Evolutionary conservation across 2,888 invertebrate species (phyloP).

Genomic region (Brachylomia viminalis): DNA sequence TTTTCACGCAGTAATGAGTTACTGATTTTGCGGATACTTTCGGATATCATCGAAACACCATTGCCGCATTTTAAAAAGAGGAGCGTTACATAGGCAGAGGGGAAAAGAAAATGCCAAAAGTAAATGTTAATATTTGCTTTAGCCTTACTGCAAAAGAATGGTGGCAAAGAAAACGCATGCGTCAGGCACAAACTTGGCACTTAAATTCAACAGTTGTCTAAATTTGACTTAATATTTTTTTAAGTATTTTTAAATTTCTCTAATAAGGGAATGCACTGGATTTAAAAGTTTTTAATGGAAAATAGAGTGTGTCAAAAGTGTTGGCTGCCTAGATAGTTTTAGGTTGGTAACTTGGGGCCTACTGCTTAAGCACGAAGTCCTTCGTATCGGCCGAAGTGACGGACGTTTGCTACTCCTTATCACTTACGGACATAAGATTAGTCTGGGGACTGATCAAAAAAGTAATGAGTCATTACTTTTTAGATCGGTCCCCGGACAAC

Average conservation of each 20-base stretch:
- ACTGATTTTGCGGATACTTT: slow-evolving; percentile 18
- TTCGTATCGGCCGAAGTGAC: no score
- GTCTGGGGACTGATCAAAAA: no score
- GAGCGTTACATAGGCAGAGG: slow-evolving; percentile 57
- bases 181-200: slow-evolving; percentile 64
- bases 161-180: slow-evolving; percentile 64
- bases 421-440: no score
- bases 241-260: background rate
- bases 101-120: slow-evolving; percentile 72
- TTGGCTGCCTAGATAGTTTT: background rate
- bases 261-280: background rate
- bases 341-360: background rate
- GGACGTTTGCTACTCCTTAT: no score
- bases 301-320: slow-evolving; percentile 13
- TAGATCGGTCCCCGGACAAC: no score
- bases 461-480: no score
- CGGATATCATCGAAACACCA: slow-evolving; percentile 23
- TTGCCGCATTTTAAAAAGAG: slow-evolving; percentile 18
- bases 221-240: background rate
- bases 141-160: slow-evolving; percentile 68
- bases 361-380: no score
- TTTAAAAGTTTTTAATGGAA: slow-evolving; percentile 24
- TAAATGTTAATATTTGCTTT: slow-evolving; percentile 81
- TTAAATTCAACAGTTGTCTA: slow-evolving; percentile 24
- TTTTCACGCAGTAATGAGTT: background rate